Base-by-base conservation (phyloP, 64 coral and sea anemone species). In the Montipora cactus region DNA sequence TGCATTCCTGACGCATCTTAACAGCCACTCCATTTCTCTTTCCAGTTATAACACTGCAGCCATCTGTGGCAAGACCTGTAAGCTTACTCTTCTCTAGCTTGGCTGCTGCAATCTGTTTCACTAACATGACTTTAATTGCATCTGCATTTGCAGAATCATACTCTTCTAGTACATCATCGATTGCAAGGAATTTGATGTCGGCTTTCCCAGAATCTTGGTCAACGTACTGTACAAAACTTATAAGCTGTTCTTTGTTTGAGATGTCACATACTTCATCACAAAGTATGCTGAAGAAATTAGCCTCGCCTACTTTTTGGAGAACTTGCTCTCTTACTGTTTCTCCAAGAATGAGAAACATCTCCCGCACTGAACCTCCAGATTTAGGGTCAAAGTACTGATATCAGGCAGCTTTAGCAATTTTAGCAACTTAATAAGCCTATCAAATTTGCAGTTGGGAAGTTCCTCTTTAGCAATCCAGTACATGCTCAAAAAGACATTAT, bases 391-490 rank as follows among this genome's bases (percentile, higher is more conserved):
- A 67, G 7, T 15, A 72, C 10, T 74, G 66, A 87, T 87, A 74
- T 87, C 28, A 45, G 47, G 19, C 3, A 87, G 25, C 70, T 66
- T 46, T 14, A 72, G 47, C 3, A 47, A 11, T 74, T 87, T 66
- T 7, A 74, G 49, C 12, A 79, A 1, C 3, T 74, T 5, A 3
- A 48, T 21, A 79, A 50, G 46, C 7, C 45, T 19, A 7, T 19
- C 13, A 13, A 50, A 14, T 52, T 79, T 79, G 1, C 8, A 4
- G 16, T 79, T 79, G 15, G 76, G 45, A 7, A 79, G 45, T 18
- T 79, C 46, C 47, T 79, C 44, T 50, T 79, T 79, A 19, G 76
- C 76, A 13, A 79, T 3, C 76, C 12, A 79, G 49, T 79, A 79
- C 15, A 5, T 11, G 1, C 45, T 49, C 8, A 50, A 12, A 50